Evolutionary conservation across 2,113 vertebrate species (phyloP), one percentile per base, ranked within the genome.

Genomic region (Typhlomys cinereus): DNA sequence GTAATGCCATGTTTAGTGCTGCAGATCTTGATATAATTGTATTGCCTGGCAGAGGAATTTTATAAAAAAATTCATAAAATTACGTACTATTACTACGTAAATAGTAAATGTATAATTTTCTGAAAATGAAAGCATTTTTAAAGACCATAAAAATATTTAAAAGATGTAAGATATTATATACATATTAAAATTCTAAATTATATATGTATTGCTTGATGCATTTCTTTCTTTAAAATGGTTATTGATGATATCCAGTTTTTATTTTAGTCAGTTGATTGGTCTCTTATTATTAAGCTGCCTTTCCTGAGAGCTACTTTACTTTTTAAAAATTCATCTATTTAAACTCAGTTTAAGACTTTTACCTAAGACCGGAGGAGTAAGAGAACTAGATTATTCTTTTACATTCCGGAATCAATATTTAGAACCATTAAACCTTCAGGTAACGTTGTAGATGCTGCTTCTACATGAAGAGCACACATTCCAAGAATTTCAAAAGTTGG

Each of bases 371-470:
- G 75, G 46, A 85, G 23, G 27, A 54, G 50, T 89, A 44, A 74
- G 44, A 85, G 69, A 92, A 90, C 84, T 62, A 75, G 59, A 81
- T 76, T 64, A 64, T 69, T 90, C 74, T 62, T 82, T 79, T 92
- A 62, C 20, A 64, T 27, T 61, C 41, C 20, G 29, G 59, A 57
- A 64, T 93, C 59, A 89, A 75, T 13, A 31, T 50, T 84, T 14
- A 75, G 59, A 75, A 48, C 36, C 69, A 44, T 85, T 9, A 85
- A 80, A 83, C 15, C n/a, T 79, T 17, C 48, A 46, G 2, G 2
- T 41, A 1, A 34, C 36, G 50, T 69, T 69, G 41, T 29, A 93
- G 36, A 85, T 83, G 15, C 20, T 64, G 64, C 7, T 79, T 86
- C 44, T 52, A 8, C 23, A 52, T 66, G 73, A 74, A 50, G 74